Evolutionary conservation across 2,888 invertebrate species (phyloP), one percentile per base, ranked within the genome.

Genomic region (Zygogramma bicolorata): DNA sequence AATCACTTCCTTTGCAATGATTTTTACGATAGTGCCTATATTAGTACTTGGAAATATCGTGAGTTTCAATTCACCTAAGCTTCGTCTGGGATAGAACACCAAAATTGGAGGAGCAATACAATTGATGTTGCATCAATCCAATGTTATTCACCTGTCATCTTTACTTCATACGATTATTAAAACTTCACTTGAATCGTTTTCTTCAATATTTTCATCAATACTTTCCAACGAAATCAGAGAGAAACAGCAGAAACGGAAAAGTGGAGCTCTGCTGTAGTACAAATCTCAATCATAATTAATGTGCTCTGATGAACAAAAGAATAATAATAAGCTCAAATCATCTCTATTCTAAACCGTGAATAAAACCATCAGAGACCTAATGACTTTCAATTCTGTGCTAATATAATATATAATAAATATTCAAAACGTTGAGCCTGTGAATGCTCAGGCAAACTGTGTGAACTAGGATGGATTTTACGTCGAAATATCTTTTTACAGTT

Each of bases 401-500:
- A 53, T 53, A 25, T 13, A 53, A 25, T 13, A 53, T 6, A 53
- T 53, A 22, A 53, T 53, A n/a, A 53, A 53, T 53, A 53, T 53
- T 53, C 53, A 53, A 25, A 53, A 8, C 53, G 22, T 53, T 53
- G 10, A 15, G n/a, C n/a, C 25, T 53, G 25, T 25, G 53, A 53
- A 25, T 53, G 25, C 25, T n/a, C 20, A 25, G 53, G 27, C n/a
- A 22, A 25, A 25, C 53, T 53, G 25, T 27, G 53, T 53, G 27
- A 53, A 25, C 53, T 53, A 53, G 53, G 25, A 53, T 25, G 53
- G 8, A 13, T 13, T 53, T 13, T 53, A 53, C 53, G 27, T 27
- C 25, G 53, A 6, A 53, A 53, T 22, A 53, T 25, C 13, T 53
- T 53, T 53, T 53, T 53, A 53, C 53, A 53, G 53, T 53, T 53